Evolutionary conservation across 2,888 invertebrate species (phyloP), one percentile per base, ranked within the genome.

Genomic region (Falcaria lacertinaria): DNA sequence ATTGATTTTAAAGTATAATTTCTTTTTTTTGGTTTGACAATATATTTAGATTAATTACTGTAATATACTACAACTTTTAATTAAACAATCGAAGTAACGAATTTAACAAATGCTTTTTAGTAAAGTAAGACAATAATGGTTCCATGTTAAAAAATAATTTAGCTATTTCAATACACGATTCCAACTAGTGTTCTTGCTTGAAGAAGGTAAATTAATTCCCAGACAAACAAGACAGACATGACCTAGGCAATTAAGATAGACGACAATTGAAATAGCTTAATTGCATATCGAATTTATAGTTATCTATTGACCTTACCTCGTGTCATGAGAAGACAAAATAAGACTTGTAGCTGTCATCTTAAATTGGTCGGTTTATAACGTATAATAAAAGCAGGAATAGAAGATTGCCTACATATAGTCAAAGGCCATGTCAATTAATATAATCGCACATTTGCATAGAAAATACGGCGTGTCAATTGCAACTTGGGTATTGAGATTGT

Each of bases 371-470:
- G 15, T 19, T 36, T 22, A 36, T 1, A 8, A 22, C 22, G 4
- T 7, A 36, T 36, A 37, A 37, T 22, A 37, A 25, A 37, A 25
- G 17, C 15, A 25, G 15, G 15, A 14, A 22, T 37, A 25, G 22
- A 37, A 25, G 37, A 37, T 37, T 37, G 37, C 37, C 14, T 6
- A 37, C 22, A 22, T 2, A 22, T 22, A 37, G 14, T 22, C 46
- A 63, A 74, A 74, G 68, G 73, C 65, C 69, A 73, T 63, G 57
- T 52, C 71, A 75, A 79, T 79, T 74, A 80, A 69, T 55, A 47
- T 51, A 51, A 69, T 71, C 58, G 59, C 17, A 64, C 64, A 74
- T 80, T 77, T 72, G 70, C 74, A 69, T 72, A 68, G 73, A 70
- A 66, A 76, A 73, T 67, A 53, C 60, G 69, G 11, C 67, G 68